Conservation (phyloP, 2,888 invertebrate genomes). For the Tenthredo scrophulariae region DNA sequence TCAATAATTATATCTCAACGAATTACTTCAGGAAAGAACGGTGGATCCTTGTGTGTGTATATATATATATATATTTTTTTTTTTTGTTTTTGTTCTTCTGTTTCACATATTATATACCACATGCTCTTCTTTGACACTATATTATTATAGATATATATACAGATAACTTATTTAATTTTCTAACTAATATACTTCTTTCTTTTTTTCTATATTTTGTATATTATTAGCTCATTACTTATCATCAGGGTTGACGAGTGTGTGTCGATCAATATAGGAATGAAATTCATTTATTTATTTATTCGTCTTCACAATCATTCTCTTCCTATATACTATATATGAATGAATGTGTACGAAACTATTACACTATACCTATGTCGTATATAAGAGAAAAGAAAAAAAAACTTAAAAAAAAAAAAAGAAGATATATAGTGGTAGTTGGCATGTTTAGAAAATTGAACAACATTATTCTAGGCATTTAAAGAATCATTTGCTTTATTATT, state of each 20-base stretch:
- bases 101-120: neutral
- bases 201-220: neutral
- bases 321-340: neutral
- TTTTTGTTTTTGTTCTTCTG: neutral
- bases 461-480: neutral
- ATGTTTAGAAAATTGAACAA: conserved; percentile 21
- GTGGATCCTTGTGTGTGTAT: neutral
- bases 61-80: neutral
- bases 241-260: conserved; percentile 4
- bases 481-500: conserved; percentile 10
- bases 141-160: neutral
- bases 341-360: too few species aligned
- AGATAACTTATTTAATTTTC: neutral
- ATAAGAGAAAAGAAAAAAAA: neutral
- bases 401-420: neutral
- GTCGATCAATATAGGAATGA: neutral
- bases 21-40: neutral
- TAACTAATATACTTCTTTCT: neutral
- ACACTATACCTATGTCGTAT: too few species aligned
- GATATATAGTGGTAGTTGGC: neutral
- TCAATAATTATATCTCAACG: neutral
- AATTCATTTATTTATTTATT: neutral
- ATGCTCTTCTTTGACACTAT: conserved; percentile 20
- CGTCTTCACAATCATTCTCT: neutral
- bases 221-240: neutral